These are phyloP conservation scores for Dendrolimus kikuchii DNA, from an alignment of 1,140 invertebrate genomes.

Conservation along the genomic window DNA sequence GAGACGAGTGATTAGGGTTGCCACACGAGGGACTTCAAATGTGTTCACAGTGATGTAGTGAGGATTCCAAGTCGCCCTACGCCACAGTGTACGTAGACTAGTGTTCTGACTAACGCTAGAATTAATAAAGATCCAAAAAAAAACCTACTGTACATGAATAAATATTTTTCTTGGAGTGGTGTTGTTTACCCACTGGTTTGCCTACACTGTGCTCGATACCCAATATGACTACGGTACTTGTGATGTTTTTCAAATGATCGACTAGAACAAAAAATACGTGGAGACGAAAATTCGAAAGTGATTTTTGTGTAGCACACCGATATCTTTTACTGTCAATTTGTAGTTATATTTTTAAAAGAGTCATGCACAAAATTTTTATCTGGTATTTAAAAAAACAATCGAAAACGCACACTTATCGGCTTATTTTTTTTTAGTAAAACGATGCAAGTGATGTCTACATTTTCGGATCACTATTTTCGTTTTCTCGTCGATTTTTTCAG, in stretches of 20 bases:
- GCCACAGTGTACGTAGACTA: neutral
- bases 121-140: no score
- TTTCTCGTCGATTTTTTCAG: constrained; percentile 25
- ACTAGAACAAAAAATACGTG: constrained; percentile 18
- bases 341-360: constrained; percentile 17
- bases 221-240: constrained; percentile 18
- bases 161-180: no score
- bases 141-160: no score
- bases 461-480: constrained; percentile 6
- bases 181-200: no score
- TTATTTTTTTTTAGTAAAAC: constrained; percentile 31
- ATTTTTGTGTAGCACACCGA: constrained; percentile 22
- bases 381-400: neutral
- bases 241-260: constrained; percentile 47
- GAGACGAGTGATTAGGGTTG: constrained; percentile 20
- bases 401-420: constrained; percentile 32
- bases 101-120: no score
- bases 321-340: constrained; percentile 29
- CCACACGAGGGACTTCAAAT: constrained; percentile 36
- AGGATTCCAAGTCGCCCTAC: constrained; percentile 30
- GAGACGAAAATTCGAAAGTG: neutral
- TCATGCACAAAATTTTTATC: constrained; percentile 22
- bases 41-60: constrained; percentile 53
- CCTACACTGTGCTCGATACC: no score
- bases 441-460: constrained; percentile 33